A percentile compares a stretch with the other conserved stretches of the same genome.
Evolutionary conservation across 2,113 vertebrate species (phyloP).

Genomic region (Oostethus manadensis): DNA sequence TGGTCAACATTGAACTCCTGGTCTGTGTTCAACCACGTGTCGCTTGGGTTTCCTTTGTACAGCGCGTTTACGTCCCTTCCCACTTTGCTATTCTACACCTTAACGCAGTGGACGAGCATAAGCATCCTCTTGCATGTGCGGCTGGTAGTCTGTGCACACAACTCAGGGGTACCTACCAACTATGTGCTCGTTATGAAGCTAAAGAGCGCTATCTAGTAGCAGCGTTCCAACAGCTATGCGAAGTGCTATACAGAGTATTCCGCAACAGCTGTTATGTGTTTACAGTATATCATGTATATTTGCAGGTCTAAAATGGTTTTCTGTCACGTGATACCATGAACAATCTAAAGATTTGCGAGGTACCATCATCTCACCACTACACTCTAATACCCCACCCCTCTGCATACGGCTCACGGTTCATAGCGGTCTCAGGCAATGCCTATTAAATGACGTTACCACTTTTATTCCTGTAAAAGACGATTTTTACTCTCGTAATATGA

Average conservation of each 20-base stretch:
- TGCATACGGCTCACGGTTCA: too few relatives aligned
- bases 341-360: too few relatives aligned
- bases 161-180: conserved; percentile 24
- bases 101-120: conserved; percentile 18
- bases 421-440: too few relatives aligned
- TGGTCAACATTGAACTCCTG: conserved; percentile 36
- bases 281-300: neutral
- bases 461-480: too few relatives aligned
- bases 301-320: neutral
- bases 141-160: conserved; percentile 22
- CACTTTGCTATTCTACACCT: conserved; percentile 12
- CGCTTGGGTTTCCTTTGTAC: conserved; percentile 21
- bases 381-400: too few relatives aligned
- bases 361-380: too few relatives aligned
- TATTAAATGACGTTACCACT: too few relatives aligned
- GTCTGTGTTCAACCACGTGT: neutral
- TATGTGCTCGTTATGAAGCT: conserved; percentile 44
- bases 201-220: conserved; percentile 1
- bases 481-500: too few relatives aligned
- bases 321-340: neutral
- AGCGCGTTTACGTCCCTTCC: conserved; percentile 18
- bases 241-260: too few relatives aligned
- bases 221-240: too few relatives aligned
- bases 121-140: conserved; percentile 30
- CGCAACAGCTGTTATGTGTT: neutral